Evolutionary conservation across 2,888 invertebrate species (phyloP).

Genomic region (Coelinius sp.): DNA sequence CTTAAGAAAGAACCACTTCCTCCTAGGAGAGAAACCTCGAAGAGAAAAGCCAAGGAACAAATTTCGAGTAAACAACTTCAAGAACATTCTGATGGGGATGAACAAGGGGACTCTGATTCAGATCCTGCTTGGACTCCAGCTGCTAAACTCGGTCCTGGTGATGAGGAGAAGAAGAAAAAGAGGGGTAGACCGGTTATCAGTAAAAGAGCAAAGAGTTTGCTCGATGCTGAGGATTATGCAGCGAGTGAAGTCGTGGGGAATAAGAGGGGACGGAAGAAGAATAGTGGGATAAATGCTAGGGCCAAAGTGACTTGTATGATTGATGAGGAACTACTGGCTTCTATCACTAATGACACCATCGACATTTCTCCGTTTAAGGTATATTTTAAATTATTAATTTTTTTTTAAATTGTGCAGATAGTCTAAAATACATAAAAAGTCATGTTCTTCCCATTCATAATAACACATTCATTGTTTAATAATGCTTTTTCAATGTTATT

Average conservation of each 20-base stretch:
- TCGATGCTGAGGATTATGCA: constrained; percentile 76
- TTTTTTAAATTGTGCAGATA: no score
- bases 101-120: constrained; percentile 78
- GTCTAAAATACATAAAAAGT: no score
- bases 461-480: neutral
- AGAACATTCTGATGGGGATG: constrained; percentile 72
- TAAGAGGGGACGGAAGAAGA: constrained; percentile 66
- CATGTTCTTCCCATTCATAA: neutral
- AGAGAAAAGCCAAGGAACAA: constrained; percentile 80
- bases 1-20: constrained; percentile 68
- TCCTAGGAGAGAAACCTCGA: constrained; percentile 76
- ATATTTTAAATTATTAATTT: constrained; percentile 26
- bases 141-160: constrained; percentile 68
- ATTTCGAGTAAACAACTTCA: constrained; percentile 73
- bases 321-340: constrained; percentile 64
- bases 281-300: constrained; percentile 55
- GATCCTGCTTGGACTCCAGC: constrained; percentile 85
- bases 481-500: constrained; percentile 41
- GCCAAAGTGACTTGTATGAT: constrained; percentile 61
- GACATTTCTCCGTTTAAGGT: constrained; percentile 69
- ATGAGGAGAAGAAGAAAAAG: constrained; percentile 68
- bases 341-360: constrained; percentile 65
- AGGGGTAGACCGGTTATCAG: constrained; percentile 64
- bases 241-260: constrained; percentile 64
- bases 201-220: constrained; percentile 60